phyloP scores from a whole-genome alignment of 2,797 vertebrate species.

The Lophius americanus region DNA sequence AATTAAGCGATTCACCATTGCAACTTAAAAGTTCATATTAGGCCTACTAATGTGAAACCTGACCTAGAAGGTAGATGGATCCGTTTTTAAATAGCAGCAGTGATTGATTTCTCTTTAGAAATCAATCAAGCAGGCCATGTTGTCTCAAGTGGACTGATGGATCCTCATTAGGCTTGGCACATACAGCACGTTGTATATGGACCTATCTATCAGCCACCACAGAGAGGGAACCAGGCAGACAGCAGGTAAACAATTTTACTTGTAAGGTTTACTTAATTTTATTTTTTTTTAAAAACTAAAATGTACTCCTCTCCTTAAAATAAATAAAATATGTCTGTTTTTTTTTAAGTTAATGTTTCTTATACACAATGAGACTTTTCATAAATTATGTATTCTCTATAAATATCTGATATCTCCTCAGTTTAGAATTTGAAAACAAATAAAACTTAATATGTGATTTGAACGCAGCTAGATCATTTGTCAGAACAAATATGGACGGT shows the following conservation, averaged over 20 bases:
- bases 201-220: conserved; percentile 75
- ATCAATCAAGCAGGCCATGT: conserved; percentile 62
- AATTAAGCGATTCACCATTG: neutral
- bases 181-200: conserved; percentile 79
- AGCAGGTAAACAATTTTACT: neutral
- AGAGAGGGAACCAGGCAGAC: conserved; percentile 11
- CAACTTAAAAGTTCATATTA: neutral
- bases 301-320: no score
- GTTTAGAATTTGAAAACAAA: no score
- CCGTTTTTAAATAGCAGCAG: conserved; percentile 59
- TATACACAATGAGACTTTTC: no score
- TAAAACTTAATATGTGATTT: no score
- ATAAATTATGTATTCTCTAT: no score
- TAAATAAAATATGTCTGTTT: no score
- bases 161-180: conserved; percentile 76
- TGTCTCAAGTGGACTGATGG: conserved; percentile 80
- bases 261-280: no score
- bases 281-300: no score
- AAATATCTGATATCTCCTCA: no score
- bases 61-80: conserved; percentile 14
- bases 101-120: conserved; percentile 80
- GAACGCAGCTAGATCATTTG: no score
- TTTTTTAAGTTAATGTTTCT: no score
- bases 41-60: neutral
- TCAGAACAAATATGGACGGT: conserved; percentile 15